Conservation (phyloP, 2,888 invertebrate species). For the Agriotes lineatus region DNA sequence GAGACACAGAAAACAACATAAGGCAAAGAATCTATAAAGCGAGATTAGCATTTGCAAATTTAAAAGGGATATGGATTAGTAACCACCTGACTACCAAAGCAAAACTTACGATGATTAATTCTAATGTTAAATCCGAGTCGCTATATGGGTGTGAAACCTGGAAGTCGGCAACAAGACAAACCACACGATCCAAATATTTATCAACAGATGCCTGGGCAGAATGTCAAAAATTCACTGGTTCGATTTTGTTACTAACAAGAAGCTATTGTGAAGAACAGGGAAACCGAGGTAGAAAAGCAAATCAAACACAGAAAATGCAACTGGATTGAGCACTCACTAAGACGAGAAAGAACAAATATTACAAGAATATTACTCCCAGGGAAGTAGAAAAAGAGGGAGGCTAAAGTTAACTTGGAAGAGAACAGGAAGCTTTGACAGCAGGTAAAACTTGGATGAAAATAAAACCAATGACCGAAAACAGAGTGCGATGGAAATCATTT, state of each 20-base stretch:
- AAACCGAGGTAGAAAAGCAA: not conserved
- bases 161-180: not conserved
- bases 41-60: not conserved
- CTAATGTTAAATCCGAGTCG: not conserved
- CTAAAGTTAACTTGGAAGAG: not conserved
- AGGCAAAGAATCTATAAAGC: not conserved
- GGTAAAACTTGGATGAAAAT: not conserved
- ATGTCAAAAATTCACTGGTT: not conserved
- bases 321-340: not conserved
- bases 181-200: not conserved
- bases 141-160: not conserved
- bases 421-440: not conserved
- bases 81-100: not conserved
- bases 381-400: too few species aligned
- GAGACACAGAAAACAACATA: not conserved
- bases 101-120: not conserved
- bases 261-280: not conserved
- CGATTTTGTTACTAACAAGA: not conserved
- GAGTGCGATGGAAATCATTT: too few species aligned
- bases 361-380: not conserved
- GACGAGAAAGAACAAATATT: not conserved
- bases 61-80: slow-evolving; percentile 1
- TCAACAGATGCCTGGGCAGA: not conserved
- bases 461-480: too few species aligned
- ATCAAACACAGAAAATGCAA: not conserved